These are phyloP conservation scores for Gymnorhina tibicen DNA, from an alignment of 2,113 vertebrate genomes.

Conservation along the genomic window DNA sequence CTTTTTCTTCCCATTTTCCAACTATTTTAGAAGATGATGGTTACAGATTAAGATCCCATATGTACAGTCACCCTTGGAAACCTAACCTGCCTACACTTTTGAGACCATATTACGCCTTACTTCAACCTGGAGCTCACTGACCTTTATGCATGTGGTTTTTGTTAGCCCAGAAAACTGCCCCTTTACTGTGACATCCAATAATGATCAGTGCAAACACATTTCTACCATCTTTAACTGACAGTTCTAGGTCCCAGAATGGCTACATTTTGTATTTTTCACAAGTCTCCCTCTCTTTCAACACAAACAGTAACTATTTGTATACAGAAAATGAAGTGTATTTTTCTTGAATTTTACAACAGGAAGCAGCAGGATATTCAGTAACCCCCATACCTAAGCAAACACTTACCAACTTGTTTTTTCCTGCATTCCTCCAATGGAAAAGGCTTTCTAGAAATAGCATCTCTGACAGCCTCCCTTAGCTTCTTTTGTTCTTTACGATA, in stretches of 20 bases:
- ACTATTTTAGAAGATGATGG: constrained; percentile 37
- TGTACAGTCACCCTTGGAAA: not conserved
- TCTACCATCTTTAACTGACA: not conserved
- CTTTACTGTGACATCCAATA: not conserved
- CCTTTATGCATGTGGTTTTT: not conserved
- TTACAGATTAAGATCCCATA: not conserved
- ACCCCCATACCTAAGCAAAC: not conserved
- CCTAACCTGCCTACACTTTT: not conserved
- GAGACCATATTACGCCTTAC: not conserved
- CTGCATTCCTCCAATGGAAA: constrained; percentile 79
- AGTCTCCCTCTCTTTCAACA: not conserved
- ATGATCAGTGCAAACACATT: not conserved
- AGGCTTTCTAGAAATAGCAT: constrained; percentile 73
- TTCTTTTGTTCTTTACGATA: constrained; percentile 91
- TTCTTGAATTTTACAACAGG: not conserved
- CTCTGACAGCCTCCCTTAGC: constrained; percentile 85
- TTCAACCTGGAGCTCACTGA: not conserved
- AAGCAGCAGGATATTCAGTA: not conserved
- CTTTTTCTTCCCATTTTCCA: constrained; percentile 80
- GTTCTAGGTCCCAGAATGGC: not conserved
- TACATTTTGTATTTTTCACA: not conserved
- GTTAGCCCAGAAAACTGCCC: not conserved
- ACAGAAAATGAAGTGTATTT: not conserved
- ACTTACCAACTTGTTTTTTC: constrained; percentile 79
- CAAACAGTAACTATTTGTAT: not conserved